A percentile compares a stretch with the other conserved stretches of the same genome.
Evolutionary conservation across 2,113 vertebrate genomes (phyloP).

Genomic region (Ia io): DNA sequence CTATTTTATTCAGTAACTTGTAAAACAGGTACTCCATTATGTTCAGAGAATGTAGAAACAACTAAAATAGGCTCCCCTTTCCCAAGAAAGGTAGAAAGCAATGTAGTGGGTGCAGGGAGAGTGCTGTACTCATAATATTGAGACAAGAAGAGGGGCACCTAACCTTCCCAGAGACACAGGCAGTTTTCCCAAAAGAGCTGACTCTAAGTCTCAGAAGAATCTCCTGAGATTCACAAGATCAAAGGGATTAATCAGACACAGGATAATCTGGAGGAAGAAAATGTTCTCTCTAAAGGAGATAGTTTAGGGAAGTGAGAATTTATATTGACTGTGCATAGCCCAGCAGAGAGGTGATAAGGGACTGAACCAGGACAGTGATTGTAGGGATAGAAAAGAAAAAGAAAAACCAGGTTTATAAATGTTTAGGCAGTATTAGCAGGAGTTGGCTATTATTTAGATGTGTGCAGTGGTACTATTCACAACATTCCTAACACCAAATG

Average conservation of each 20-base stretch:
- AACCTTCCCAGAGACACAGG: background rate
- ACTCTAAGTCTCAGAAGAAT: background rate
- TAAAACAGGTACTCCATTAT: background rate
- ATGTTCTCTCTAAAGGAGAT: background rate
- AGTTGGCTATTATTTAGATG: background rate
- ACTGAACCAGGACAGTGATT: background rate
- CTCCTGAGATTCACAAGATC: background rate
- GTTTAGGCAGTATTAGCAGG: background rate
- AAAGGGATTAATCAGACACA: background rate
- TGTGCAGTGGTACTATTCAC: background rate
- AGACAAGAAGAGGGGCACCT: background rate
- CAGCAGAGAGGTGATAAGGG: background rate
- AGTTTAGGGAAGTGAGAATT: background rate
- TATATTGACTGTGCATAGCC: background rate
- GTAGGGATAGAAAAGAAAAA: background rate
- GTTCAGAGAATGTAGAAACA: background rate
- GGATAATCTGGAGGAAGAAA: background rate
- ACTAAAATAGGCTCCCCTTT: background rate
- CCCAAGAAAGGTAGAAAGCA: background rate
- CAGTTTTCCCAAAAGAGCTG: background rate
- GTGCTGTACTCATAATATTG: rapidly evolving
- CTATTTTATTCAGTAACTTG: background rate
- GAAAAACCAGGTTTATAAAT: background rate
- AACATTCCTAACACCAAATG: background rate
- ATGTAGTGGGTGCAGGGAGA: background rate